These are phyloP conservation scores for Hydractinia symbiolongicarpus DNA, from an alignment of 30 jellyfish, hydroid and myxozoan species.

Conservation along the genomic window DNA sequence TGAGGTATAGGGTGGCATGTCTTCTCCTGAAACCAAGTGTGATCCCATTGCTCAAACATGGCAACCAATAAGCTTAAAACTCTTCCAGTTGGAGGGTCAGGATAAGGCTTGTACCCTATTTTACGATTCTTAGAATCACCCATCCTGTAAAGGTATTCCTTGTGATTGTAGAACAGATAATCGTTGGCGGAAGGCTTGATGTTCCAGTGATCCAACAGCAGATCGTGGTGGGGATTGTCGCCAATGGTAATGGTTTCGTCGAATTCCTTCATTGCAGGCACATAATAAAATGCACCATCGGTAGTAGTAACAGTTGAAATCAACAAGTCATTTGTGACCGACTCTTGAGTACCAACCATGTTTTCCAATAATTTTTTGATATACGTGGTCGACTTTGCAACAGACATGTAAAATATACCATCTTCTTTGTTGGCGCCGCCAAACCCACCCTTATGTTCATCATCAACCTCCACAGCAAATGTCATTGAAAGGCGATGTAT, in stretches of 20 bases:
- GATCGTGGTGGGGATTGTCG: background rate
- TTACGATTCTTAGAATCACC: background rate
- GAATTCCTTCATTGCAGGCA: conserved; percentile 22
- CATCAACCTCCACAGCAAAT: background rate
- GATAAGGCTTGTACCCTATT: conserved; percentile 12
- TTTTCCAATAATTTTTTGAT: background rate
- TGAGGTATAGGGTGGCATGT: conserved; percentile 25
- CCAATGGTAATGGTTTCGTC: conserved; percentile 1
- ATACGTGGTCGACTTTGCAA: conserved; percentile 10
- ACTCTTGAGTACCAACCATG: conserved; percentile 19
- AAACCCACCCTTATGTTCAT: background rate
- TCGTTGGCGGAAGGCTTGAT: conserved; percentile 20
- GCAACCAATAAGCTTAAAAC: background rate
- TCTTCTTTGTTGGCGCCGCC: conserved; percentile 42
- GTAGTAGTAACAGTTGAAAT: background rate
- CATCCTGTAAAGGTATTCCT: conserved; percentile 26
- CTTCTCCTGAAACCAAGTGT: conserved; percentile 33
- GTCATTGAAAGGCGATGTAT: conserved; percentile 31
- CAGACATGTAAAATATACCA: conserved; percentile 27
- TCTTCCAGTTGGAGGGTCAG: conserved; percentile 25
- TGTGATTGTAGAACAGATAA: conserved; percentile 24
- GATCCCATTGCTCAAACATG: conserved; percentile 32
- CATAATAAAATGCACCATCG: conserved; percentile 26
- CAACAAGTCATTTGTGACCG: conserved; percentile 7
- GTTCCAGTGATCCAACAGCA: conserved; percentile 30